Base-by-base conservation (phyloP, 2,113 vertebrate species). In the Leucosticte australis region DNA sequence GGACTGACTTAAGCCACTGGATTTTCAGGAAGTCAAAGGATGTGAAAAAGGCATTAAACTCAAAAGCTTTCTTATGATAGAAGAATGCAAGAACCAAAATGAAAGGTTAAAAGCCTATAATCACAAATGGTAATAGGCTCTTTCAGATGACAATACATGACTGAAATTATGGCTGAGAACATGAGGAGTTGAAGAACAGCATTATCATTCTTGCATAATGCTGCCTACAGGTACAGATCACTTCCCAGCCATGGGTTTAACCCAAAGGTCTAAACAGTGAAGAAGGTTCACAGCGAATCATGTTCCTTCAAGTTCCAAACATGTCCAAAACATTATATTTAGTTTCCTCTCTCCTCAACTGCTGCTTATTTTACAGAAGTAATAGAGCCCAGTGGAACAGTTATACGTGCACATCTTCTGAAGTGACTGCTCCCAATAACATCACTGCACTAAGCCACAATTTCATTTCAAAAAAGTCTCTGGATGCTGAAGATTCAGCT, bases 51-150 rank as follows among this genome's bases (percentile, higher is more conserved):
- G 18, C 41, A 75, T 60, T 63, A 84, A 70, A 81, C 15, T 79
- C n/a, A 78, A 82, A 87, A 86, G 30, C 46, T 74, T 62, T 33
- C 37, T 62, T 83, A 44, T 5, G 3, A 23, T 56, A 78, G 23
- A 22, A 92, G 17, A n/a, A 76, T 3, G 2, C 15, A 90, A 64
- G 24, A 84, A 83, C 56, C 35, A 81, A 84, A 90, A 79, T 26
- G 16, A 75, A 59, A 94, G 80, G 62, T 31, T 87, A 59, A 95
- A 91, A 84, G 78, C 35, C 77, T 87, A 37, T 75, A 57, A 84
- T 64, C 77, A 70, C 73, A 87, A 92, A 64, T 64, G n/a, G 57
- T 68, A 87, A 78, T 65, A 70, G 35, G 53, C 6, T 68, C 52
- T 76, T 85, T 75, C 37, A 60, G 41, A n/a, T 65, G 37, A 83